These are phyloP conservation scores for Thereva nobilitata DNA, from an alignment of 2,888 invertebrate species.

Conservation along the genomic window DNA sequence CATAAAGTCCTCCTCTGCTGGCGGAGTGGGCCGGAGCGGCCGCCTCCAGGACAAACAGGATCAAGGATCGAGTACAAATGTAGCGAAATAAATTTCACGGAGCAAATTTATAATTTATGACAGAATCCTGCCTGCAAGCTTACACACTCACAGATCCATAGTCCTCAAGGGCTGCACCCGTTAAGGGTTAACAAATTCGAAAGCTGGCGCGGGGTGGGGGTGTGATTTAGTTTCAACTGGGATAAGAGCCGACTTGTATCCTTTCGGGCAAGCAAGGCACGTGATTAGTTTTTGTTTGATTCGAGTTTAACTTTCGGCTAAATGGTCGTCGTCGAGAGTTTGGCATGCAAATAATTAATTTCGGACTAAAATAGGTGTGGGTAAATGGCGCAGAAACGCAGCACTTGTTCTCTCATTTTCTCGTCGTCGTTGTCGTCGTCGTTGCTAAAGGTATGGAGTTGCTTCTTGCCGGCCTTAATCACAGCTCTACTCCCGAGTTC, in stretches of 20 bases:
- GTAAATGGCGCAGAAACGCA: no score
- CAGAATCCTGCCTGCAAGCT: slow-evolving; percentile 9
- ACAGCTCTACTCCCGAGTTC: no score
- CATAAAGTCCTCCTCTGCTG: slow-evolving; percentile 2
- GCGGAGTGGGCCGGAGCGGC: no score
- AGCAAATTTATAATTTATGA: slow-evolving; percentile 40
- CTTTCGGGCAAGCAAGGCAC: background rate
- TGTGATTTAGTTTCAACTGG: slow-evolving; percentile 7
- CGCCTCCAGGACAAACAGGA: background rate
- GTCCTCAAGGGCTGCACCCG: slow-evolving; percentile 23
- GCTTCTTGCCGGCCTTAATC: no score
- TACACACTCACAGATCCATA: background rate
- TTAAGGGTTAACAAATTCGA: background rate
- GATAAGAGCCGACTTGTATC: background rate
- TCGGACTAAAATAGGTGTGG: no score
- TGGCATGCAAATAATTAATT: no score
- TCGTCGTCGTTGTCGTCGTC: no score
- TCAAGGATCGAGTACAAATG: slow-evolving; percentile 32
- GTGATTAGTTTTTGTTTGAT: slow-evolving; percentile 24
- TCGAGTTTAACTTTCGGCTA: background rate
- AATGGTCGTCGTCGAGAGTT: no score
- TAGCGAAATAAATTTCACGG: slow-evolving; percentile 33
- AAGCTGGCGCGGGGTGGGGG: background rate
- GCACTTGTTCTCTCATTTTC: no score
- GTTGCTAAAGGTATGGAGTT: no score